Evolutionary conservation across 2,113 vertebrate genomes (phyloP).

Genomic region (Brachypteracias leptosomus): DNA sequence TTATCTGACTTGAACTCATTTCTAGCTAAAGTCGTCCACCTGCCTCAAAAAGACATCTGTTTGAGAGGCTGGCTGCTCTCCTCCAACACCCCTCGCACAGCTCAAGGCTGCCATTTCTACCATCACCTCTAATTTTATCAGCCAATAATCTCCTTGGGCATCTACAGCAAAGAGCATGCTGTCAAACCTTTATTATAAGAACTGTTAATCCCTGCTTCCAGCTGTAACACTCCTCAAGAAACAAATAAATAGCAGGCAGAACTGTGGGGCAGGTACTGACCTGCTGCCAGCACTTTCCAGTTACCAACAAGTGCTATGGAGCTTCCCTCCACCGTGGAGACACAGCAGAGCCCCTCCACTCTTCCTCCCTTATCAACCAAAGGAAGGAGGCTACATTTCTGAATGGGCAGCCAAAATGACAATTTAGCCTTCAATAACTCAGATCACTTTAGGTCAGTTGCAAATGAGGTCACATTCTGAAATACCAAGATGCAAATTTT

Average conservation of each 20-base stretch:
- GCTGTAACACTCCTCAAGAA: background rate
- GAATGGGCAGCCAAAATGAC: background rate
- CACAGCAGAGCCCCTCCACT: background rate
- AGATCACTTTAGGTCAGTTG: background rate
- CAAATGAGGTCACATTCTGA: background rate
- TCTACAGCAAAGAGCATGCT: background rate
- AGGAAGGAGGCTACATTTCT: background rate
- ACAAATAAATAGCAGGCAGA: background rate
- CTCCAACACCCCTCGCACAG: background rate
- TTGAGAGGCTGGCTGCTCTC: constrained; percentile 1
- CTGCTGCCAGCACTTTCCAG: background rate
- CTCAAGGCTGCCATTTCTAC: constrained; percentile 18
- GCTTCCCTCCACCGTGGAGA: background rate
- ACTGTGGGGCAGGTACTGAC: background rate
- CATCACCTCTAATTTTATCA: constrained; percentile 16
- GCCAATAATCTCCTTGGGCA: background rate
- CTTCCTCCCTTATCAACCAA: background rate
- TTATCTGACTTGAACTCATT: constrained; percentile 39
- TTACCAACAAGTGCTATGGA: background rate
- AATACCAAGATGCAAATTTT: background rate
- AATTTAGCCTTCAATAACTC: background rate
- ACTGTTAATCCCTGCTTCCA: background rate
- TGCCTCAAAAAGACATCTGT: constrained; percentile 37
- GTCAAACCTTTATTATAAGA: background rate
- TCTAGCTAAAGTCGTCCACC: constrained; percentile 45